These are phyloP conservation scores for Thysanoteuthis rhombus DNA, from an alignment of 2,888 invertebrate species.

Conservation along the genomic window DNA sequence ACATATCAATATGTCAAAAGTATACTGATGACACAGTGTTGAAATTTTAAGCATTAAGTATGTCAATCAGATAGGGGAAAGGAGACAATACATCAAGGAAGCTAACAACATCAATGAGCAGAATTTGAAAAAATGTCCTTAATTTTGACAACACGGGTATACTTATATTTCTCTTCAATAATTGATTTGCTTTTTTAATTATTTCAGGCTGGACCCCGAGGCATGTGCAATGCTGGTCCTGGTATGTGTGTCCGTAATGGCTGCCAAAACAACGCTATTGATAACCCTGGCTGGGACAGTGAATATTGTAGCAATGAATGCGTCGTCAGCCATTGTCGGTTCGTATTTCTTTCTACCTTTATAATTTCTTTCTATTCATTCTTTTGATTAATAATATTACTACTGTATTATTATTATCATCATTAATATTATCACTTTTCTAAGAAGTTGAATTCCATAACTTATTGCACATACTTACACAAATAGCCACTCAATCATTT, in stretches of 20 bases:
- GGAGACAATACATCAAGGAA: too few relatives aligned
- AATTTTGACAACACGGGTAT: neutral
- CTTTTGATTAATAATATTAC: neutral
- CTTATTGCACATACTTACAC: neutral
- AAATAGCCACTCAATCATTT: neutral
- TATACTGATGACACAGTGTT: too few relatives aligned
- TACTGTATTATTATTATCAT: neutral
- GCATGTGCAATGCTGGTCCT: constrained; percentile 29
- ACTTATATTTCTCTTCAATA: neutral
- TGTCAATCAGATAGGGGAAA: too few relatives aligned
- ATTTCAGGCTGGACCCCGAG: constrained; percentile 24
- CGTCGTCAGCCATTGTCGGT: constrained; percentile 94
- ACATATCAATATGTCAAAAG: too few relatives aligned
- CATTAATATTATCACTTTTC: neutral
- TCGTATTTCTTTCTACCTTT: neutral
- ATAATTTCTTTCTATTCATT: constrained; percentile 1
- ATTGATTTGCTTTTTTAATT: neutral
- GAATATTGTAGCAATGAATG: constrained; percentile 98
- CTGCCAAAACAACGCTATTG: constrained; percentile 88
- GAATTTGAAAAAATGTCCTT: neutral
- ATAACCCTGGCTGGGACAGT: constrained; percentile 94
- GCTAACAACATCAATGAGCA: too few relatives aligned
- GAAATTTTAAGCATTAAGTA: too few relatives aligned
- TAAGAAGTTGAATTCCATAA: too few relatives aligned
- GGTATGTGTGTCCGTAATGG: constrained; percentile 76